These are phyloP conservation scores for Sylvia borin DNA, from an alignment of 2,797 vertebrate species.

Conservation along the genomic window DNA sequence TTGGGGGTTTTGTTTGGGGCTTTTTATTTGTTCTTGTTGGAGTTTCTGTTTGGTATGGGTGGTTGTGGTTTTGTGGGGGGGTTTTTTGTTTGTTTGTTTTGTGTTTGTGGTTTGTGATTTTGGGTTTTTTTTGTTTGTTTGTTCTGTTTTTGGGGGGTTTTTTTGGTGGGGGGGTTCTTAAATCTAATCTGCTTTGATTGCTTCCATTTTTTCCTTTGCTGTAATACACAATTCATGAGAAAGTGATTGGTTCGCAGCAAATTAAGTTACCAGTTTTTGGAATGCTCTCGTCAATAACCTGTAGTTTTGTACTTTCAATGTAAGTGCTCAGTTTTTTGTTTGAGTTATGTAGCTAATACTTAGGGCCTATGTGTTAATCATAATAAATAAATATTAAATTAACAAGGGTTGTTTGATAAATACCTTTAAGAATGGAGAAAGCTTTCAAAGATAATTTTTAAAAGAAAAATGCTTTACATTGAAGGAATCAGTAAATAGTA, in stretches of 20 bases:
- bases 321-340: neutral
- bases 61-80: too few species aligned
- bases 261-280: neutral
- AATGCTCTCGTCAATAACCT: neutral
- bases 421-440: neutral
- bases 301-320: neutral
- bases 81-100: too few species aligned
- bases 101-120: too few species aligned
- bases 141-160: too few species aligned
- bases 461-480: neutral
- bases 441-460: neutral
- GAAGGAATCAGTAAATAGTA: neutral
- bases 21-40: neutral
- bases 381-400: neutral
- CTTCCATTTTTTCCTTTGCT: neutral
- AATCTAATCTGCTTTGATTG: neutral
- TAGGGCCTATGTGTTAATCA: neutral
- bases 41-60: too few species aligned
- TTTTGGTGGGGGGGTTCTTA: neutral
- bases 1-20: rapidly evolving
- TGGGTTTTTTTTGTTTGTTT: too few species aligned
- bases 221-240: neutral
- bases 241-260: neutral
- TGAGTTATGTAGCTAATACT: neutral
- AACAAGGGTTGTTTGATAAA: neutral